A percentile compares a stretch with the other conserved stretches of the same genome.
phyloP scores from a whole-genome alignment of 2,888 invertebrate genomes.

The Epiblema foenella region DNA sequence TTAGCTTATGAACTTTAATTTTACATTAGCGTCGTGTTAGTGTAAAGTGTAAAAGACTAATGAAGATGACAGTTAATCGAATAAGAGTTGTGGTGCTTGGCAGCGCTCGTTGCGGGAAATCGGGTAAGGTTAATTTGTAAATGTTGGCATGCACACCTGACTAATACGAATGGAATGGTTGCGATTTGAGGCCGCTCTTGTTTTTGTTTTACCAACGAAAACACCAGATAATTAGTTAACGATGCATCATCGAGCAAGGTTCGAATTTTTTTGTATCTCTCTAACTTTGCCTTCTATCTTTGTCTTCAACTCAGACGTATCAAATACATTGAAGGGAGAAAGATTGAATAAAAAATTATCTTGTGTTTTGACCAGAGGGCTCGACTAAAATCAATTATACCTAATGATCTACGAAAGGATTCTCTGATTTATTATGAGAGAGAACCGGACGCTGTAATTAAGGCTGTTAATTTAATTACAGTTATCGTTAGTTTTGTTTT shows the following conservation, averaged over 20 bases:
- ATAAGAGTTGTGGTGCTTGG: conserved; percentile 92
- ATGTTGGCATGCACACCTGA: conserved; percentile 54
- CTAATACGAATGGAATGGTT: conserved; percentile 53
- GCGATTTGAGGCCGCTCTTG: conserved; percentile 41
- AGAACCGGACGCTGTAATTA: conserved; percentile 63
- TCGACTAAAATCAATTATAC: conserved; percentile 72
- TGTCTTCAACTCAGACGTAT: conserved; percentile 5
- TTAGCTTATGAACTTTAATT: conserved; percentile 43
- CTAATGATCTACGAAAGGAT: conserved; percentile 67
- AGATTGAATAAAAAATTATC: conserved; percentile 25
- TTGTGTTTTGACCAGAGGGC: conserved; percentile 31
- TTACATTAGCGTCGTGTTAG: conserved; percentile 51
- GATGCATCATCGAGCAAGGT: conserved; percentile 53
- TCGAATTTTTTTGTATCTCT: conserved; percentile 51
- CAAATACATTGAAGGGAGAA: conserved; percentile 17
- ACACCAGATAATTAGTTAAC: conserved; percentile 53
- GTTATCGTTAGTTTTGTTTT: conserved; percentile 49
- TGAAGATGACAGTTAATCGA: conserved; percentile 91
- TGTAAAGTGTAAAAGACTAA: conserved; percentile 67
- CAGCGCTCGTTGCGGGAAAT: conserved; percentile 90
- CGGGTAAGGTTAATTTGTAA: conserved; percentile 84
- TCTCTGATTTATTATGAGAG: conserved; percentile 69
- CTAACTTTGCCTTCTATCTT: conserved; percentile 4
- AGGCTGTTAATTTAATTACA: conserved; percentile 73
- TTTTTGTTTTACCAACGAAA: conserved; percentile 22